Percentiles rank a stretch among this genome's conserved stretches.
Evolutionary conservation across 2,113 vertebrate species (phyloP).

Genomic region (Prunella himalayana): DNA sequence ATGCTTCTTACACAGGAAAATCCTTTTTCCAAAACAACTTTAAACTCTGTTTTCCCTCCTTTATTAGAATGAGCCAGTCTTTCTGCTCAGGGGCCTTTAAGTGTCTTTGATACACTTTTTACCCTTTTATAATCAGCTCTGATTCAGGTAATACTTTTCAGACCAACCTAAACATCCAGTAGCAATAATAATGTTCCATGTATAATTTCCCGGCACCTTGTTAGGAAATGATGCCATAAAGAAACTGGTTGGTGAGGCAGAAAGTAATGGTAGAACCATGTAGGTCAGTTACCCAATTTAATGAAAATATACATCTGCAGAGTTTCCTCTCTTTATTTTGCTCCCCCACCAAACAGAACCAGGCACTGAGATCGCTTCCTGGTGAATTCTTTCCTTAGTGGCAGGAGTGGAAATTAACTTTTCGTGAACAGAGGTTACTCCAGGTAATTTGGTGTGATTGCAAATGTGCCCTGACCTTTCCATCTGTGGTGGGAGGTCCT

Average conservation of each 20-base stretch:
- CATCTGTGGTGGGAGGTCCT: not conserved
- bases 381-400: not conserved
- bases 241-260: not conserved
- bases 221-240: not conserved
- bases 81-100: not conserved
- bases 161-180: not conserved
- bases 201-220: not conserved
- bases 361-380: conserved; percentile 18
- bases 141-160: not conserved
- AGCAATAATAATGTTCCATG: not conserved
- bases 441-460: not conserved
- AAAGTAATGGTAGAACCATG: not conserved
- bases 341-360: not conserved
- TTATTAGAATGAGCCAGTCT: not conserved
- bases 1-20: not conserved
- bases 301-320: not conserved
- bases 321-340: conserved; percentile 3
- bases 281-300: not conserved
- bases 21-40: not conserved
- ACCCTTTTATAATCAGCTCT: not conserved
- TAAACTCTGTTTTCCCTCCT: not conserved
- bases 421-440: not conserved
- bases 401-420: not conserved
- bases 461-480: not conserved
- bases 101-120: not conserved